Conservation (phyloP, 1,140 invertebrate species). For the Hestina assimilis region DNA sequence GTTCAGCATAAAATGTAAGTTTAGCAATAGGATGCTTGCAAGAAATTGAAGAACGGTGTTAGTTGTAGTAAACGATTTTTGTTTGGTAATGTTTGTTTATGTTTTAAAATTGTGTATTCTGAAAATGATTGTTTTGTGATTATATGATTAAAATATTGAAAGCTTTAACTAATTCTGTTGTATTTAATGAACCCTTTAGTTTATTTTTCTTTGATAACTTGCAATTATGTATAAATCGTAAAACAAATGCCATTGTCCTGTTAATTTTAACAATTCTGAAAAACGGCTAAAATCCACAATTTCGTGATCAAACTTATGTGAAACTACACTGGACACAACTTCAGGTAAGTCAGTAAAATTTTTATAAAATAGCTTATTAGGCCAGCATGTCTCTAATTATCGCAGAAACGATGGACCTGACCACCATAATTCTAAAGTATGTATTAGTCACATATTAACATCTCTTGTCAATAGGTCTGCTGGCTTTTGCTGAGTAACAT, state of each 20-base stretch:
- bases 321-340: not conserved
- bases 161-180: conserved; percentile 22
- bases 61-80: conserved; percentile 16
- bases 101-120: conserved; percentile 22
- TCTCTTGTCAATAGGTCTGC: too few species aligned
- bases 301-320: not conserved
- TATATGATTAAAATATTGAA: conserved; percentile 26
- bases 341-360: too few species aligned
- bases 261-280: conserved; percentile 25
- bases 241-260: conserved; percentile 19
- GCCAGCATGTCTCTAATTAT: too few species aligned
- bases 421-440: too few species aligned
- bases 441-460: too few species aligned
- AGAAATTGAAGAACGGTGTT: conserved; percentile 44
- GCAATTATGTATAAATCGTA: conserved; percentile 29
- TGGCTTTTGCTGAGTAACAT: too few species aligned
- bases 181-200: conserved; percentile 8
- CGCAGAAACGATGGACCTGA: too few species aligned
- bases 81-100: conserved; percentile 1
- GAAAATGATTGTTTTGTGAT: conserved; percentile 31
- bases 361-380: too few species aligned
- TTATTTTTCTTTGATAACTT: conserved; percentile 14
- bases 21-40: not conserved
- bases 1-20: conserved; percentile 9
- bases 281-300: conserved; percentile 15